Base-by-base conservation (phyloP, 2,888 invertebrate species). In the Lingula anatina region DNA sequence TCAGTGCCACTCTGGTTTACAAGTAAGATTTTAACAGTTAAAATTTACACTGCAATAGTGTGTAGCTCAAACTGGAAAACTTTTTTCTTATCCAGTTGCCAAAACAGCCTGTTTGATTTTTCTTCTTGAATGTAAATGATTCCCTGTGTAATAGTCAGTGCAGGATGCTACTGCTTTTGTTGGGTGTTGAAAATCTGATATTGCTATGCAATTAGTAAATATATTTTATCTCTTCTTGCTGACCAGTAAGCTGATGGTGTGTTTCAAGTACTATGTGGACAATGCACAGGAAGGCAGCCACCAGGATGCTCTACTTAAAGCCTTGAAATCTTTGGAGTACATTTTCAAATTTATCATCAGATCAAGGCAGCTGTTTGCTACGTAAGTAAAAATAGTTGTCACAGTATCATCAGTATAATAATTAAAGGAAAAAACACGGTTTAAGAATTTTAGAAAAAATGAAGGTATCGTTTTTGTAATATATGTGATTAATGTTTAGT, bases 301-400 rank as follows among this genome's bases (percentile, higher is more conserved):
- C 7, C 50, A 49, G 20, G 86, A 87, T 65, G 86, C 40, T 3
- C 80, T 93, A 36, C 83, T 90, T 50, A 86, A 86, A 70, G 88
- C 92, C 20, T 91, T 95, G 85, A 92, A 94, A 77, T 90, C 90
- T 56, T 81, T 96, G 38, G 93, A 94, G 77, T 91, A 91, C 68
- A 85, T 95, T 46, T 86, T 93, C 80, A 85, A 90, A 65, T 88
- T 96, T 68, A 86, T 95, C 48, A 90, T 93, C 37, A 82, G 89
- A 58, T 95, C 94, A 1, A 81, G 77, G 41, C 57, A 63, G 36
- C 65, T 73, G 12, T 75, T 75, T 62, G 65, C 73, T 18, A 64
- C 70, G 75, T 75, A 60, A 67, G 72, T 57, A 2, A 23, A 7
- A 43, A 9, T 12, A 9, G 23, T n/a, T n/a, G n/a, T n/a, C n/a